Conservation (phyloP, 2,113 vertebrate genomes). For the Oncorhynchus keta region DNA sequence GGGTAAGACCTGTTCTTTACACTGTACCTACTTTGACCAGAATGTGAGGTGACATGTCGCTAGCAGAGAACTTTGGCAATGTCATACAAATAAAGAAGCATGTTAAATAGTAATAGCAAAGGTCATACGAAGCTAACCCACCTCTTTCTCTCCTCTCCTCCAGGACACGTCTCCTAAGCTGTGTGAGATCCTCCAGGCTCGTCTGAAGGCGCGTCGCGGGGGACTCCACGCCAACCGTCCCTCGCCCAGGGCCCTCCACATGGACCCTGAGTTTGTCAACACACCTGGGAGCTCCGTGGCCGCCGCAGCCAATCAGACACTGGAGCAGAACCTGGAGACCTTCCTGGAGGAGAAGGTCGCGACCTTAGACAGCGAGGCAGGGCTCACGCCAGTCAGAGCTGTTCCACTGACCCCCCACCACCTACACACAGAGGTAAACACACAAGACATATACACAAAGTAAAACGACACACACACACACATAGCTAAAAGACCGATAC, state of each 20-base stretch:
- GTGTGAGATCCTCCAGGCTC: conserved; percentile 65
- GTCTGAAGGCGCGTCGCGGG: conserved; percentile 58
- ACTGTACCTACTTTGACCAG: too few relatives aligned
- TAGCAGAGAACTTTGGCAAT: too few relatives aligned
- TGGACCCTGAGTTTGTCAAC: conserved; percentile 65
- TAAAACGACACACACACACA: too few relatives aligned
- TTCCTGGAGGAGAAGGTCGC: conserved; percentile 66
- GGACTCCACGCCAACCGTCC: conserved; percentile 45
- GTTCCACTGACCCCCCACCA: conserved; percentile 62
- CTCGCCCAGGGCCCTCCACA: conserved; percentile 69
- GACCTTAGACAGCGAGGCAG: conserved; percentile 49
- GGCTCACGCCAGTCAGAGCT: conserved; percentile 56
- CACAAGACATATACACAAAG: too few relatives aligned
- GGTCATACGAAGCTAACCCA: not conserved
- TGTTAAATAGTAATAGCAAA: too few relatives aligned
- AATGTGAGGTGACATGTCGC: too few relatives aligned
- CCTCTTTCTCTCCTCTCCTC: not conserved
- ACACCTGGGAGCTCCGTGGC: conserved; percentile 46
- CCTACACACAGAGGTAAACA: conserved; percentile 64
- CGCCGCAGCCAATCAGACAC: conserved; percentile 32
- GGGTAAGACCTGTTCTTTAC: conserved; percentile 49
- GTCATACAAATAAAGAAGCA: too few relatives aligned
- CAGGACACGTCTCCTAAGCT: conserved; percentile 70
- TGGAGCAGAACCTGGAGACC: conserved; percentile 67
- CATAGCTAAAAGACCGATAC: too few relatives aligned